Base-by-base conservation (phyloP, 2,797 vertebrate species). In the Astyanax mexicanus region DNA sequence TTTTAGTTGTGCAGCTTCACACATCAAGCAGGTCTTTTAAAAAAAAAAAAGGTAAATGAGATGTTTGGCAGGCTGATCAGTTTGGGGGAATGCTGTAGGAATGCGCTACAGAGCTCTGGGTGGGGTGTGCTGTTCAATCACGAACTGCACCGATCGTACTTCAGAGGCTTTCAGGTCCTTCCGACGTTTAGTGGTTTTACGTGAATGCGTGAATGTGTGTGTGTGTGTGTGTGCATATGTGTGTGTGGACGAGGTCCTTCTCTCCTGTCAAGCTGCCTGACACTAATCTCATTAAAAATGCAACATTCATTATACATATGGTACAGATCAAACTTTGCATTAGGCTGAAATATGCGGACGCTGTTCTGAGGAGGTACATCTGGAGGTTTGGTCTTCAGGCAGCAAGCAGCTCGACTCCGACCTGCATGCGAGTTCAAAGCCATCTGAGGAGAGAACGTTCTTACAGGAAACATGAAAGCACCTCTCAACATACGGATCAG, bases 341-440 rank as follows among this genome's bases (percentile, higher is more conserved):
- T 47, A 73, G 75, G 57, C 61, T 70, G 47, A 70, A 80, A 71
- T 38, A 37, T 67, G 55, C 60, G 8, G 23, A 61, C 40, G 64
- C 72, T 58, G 79, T 79, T 74, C 27, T 17, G 44, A 72, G 69
- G 42, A 55, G 35, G 55, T 68, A 77, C 82, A 84, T 84, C 82
- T 84, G 82, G 79, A 51, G 40, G 35, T 52, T 49, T 60, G 23
- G 71, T 37, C 65, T 70, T 70, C 77, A 66, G 70, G 69, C 71
- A 47, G 68, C 54, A 75, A 80, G 81, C 71, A 80, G 87, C 78
- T 77, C 64, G 64, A 44, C 82, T 54, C 69, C 72, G 84, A 84
- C 91, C 90, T 88, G 90, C 90, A 89, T 91, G 84, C 44, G 65
- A 82, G 87, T 91, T 93, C 90, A 93, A 92, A 92, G 90, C 76